Percentiles rank a stretch among this genome's conserved stretches.
Evolutionary conservation across 2,113 vertebrate species (phyloP).

Genomic region (Neofelis nebulosa): DNA sequence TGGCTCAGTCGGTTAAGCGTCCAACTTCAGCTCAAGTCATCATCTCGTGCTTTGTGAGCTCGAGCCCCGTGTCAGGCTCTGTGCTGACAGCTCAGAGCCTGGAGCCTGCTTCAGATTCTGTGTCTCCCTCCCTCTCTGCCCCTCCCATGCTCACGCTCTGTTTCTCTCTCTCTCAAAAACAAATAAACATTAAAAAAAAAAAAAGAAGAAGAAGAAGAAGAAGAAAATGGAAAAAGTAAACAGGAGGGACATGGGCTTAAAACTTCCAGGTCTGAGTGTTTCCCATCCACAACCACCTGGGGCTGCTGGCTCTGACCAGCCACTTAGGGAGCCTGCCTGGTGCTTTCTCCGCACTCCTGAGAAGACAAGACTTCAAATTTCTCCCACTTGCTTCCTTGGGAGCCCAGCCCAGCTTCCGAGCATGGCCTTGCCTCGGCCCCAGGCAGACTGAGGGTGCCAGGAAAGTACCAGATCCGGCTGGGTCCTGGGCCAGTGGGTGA

Average conservation of each 20-base stretch:
- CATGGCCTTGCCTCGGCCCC: fast-evolving
- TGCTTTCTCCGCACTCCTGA: neutral
- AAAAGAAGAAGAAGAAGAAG: too few relatives aligned
- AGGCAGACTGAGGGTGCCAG: neutral
- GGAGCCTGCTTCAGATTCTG: too few relatives aligned
- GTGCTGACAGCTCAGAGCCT: too few relatives aligned
- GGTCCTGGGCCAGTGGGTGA: neutral
- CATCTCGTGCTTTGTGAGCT: too few relatives aligned
- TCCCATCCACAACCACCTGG: fast-evolving
- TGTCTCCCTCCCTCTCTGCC: too few relatives aligned
- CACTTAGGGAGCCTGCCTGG: neutral
- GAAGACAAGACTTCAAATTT: neutral
- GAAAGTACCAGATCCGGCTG: neutral
- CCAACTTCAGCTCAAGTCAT: too few relatives aligned
- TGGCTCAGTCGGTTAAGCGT: too few relatives aligned
- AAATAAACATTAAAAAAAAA: too few relatives aligned
- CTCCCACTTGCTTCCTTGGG: neutral
- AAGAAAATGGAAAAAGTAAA: neutral
- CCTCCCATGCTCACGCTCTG: too few relatives aligned
- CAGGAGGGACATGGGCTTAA: neutral
- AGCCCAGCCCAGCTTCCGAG: neutral
- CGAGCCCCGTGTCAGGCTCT: too few relatives aligned
- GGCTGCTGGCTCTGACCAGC: neutral
- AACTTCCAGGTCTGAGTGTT: neutral
- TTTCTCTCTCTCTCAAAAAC: too few relatives aligned